phyloP scores from a whole-genome alignment of 1,140 invertebrate genomes.

The Adelges cooleyi region DNA sequence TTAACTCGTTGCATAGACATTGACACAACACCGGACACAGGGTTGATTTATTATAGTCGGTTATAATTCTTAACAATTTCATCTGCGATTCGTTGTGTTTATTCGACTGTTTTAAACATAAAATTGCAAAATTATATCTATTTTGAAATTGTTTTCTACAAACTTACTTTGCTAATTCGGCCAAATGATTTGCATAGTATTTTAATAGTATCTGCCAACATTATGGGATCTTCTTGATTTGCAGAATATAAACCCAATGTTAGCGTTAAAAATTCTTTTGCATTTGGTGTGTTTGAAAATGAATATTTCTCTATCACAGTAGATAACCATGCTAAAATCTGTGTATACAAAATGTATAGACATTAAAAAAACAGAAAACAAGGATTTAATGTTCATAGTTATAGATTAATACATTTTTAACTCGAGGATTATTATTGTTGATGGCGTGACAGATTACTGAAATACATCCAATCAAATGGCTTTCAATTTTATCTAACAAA shows the following conservation, averaged over 20 bases:
- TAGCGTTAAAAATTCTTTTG: not conserved
- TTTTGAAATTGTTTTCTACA: too few species aligned
- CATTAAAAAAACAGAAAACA: too few species aligned
- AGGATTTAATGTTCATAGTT: too few species aligned
- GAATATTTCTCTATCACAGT: not conserved
- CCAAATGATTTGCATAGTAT: constrained; percentile 1
- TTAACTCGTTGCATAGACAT: not conserved
- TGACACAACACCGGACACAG: not conserved
- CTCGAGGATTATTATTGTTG: not conserved
- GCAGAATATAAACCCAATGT: not conserved
- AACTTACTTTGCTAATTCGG: not conserved
- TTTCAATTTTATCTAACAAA: not conserved
- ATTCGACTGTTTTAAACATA: not conserved
- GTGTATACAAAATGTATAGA: not conserved
- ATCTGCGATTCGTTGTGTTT: not conserved
- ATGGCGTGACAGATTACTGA: not conserved
- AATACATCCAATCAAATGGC: not conserved
- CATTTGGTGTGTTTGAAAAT: constrained; percentile 6
- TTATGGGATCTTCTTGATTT: constrained; percentile 12
- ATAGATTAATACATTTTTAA: constrained; percentile 24
- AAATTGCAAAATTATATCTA: too few species aligned
- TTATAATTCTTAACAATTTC: not conserved
- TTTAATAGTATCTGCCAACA: not conserved
- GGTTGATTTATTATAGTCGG: not conserved
- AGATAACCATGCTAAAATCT: constrained; percentile 6